Percentiles rank a stretch among this genome's conserved stretches.
Conservation (phyloP, 2,113 vertebrate species). For the Mormyrus lacerda region DNA sequence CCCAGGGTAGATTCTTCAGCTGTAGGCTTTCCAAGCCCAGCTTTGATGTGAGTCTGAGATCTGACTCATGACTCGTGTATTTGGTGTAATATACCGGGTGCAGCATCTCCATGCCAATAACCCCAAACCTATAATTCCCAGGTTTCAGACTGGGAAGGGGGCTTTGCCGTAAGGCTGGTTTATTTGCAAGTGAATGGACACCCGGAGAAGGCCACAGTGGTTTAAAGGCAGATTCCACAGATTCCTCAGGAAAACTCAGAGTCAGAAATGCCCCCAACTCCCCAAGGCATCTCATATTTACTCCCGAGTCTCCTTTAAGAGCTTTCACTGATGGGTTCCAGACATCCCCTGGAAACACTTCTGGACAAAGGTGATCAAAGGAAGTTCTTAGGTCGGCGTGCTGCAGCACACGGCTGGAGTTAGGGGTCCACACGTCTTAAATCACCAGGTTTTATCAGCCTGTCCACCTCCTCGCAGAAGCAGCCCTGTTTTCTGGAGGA, state of each 20-base stretch:
- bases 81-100: background rate
- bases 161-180: background rate
- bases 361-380: slow-evolving; percentile 4
- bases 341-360: background rate
- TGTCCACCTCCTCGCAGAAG: background rate
- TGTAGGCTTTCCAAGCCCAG: background rate
- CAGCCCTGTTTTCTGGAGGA: background rate
- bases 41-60: background rate
- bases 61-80: background rate
- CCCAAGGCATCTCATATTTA: background rate
- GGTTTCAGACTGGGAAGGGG: background rate
- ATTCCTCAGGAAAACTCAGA: background rate
- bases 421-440: background rate
- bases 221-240: background rate
- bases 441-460: slow-evolving; percentile 6
- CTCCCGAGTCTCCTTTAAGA: background rate
- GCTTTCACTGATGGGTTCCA: slow-evolving; percentile 6
- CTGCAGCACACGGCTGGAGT: background rate
- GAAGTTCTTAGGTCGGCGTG: background rate
- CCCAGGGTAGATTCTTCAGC: background rate
- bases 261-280: background rate
- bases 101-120: background rate
- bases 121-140: background rate
- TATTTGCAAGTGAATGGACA: background rate
- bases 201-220: background rate